phyloP scores from a whole-genome alignment of 2,888 invertebrate genomes.

The Linnaemya tessellans region DNA sequence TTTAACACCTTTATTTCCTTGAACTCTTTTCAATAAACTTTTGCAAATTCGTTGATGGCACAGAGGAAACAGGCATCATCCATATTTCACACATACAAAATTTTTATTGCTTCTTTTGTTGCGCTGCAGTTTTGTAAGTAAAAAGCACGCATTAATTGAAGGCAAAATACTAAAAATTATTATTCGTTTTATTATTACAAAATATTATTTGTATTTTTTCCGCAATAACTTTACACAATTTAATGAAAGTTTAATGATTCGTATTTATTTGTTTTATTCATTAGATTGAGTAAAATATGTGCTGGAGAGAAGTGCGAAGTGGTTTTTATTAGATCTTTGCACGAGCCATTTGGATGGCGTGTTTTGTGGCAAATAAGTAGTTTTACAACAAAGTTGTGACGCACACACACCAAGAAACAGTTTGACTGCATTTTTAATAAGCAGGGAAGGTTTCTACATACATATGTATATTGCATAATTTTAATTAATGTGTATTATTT shows the following conservation, averaged over 20 bases:
- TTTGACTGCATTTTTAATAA: too few species aligned
- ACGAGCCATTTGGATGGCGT: too few species aligned
- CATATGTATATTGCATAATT: too few species aligned
- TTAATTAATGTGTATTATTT: too few species aligned
- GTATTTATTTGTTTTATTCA: constrained; percentile 20
- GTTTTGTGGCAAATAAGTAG: too few species aligned
- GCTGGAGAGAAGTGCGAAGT: not conserved
- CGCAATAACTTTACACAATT: constrained; percentile 13
- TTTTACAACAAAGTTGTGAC: too few species aligned
- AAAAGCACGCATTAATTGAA: constrained; percentile 54
- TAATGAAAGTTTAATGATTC: not conserved
- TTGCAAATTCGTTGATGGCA: not conserved
- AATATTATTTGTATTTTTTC: constrained; percentile 26
- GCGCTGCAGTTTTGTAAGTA: constrained; percentile 30
- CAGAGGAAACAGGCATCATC: constrained; percentile 11
- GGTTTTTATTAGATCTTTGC: not conserved
- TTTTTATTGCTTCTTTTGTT: constrained; percentile 21
- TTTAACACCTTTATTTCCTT: constrained; percentile 70
- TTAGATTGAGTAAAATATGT: not conserved
- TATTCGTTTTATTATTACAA: constrained; percentile 15
- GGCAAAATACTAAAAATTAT: constrained; percentile 38
- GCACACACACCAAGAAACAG: too few species aligned
- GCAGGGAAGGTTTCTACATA: too few species aligned
- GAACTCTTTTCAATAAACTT: constrained; percentile 59
- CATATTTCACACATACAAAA: not conserved